Percentiles rank a stretch among this genome's conserved stretches.
phyloP scores from a whole-genome alignment of 2,113 vertebrate species.

The Paedocypris sp. region DNA sequence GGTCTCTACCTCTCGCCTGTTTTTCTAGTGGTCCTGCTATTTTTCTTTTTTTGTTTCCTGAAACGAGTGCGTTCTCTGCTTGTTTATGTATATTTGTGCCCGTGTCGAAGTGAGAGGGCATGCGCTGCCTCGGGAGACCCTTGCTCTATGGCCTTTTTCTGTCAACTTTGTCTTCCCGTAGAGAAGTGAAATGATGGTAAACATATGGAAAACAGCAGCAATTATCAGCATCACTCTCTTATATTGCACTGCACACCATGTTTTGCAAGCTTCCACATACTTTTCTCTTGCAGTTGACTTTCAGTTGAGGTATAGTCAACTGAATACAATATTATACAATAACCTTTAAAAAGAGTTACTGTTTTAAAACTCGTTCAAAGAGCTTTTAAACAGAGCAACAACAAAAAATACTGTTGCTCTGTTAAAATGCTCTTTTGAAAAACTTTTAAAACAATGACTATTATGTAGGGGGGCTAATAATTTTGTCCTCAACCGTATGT shows the following conservation, averaged over 20 bases:
- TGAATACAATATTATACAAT: too few species aligned
- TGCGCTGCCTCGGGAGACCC: constrained; percentile 18
- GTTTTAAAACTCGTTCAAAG: too few species aligned
- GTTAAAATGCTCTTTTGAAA: too few species aligned
- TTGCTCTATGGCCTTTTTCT: constrained; percentile 50
- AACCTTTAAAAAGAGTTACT: too few species aligned
- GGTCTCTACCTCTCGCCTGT: constrained; percentile 32
- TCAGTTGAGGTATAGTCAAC: too few species aligned
- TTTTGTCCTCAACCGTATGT: too few species aligned
- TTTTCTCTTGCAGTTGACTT: too few species aligned
- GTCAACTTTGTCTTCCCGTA: constrained; percentile 41
- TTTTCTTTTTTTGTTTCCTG: background rate
- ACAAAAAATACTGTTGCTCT: too few species aligned
- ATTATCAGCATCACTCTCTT: constrained; percentile 46
- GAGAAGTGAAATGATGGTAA: constrained; percentile 49
- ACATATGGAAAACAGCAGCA: constrained; percentile 55
- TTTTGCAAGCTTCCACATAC: too few species aligned
- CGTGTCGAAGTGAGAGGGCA: constrained; percentile 22
- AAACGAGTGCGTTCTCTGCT: constrained; percentile 7
- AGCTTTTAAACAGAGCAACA: too few species aligned
- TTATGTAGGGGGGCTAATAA: too few species aligned
- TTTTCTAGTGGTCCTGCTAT: constrained; percentile 25
- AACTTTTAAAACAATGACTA: too few species aligned
- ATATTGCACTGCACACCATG: constrained; percentile 38
- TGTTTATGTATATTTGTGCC: constrained; percentile 29